These are phyloP conservation scores for Mirza zaza DNA, from an alignment of 2,113 vertebrate species.

Conservation along the genomic window DNA sequence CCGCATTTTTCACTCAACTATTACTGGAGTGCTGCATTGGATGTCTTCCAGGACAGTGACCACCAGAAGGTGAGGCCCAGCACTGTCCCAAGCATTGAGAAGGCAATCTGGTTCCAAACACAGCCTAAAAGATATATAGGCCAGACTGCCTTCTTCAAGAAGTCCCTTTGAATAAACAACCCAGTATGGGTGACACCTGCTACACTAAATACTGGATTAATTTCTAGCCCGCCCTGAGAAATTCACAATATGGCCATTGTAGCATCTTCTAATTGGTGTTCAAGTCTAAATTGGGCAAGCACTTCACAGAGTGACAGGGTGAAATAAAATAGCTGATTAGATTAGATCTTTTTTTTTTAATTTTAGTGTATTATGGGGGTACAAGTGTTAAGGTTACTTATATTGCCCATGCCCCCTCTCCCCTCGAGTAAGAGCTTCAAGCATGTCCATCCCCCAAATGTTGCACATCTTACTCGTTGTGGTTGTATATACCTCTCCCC, in stretches of 20 bases:
- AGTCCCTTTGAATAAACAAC: background rate
- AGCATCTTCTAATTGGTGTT: background rate
- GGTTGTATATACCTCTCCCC: no score
- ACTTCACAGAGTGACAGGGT: background rate
- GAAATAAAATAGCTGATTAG: background rate
- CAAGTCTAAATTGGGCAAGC: background rate
- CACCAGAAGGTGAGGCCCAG: background rate
- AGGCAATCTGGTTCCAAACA: background rate
- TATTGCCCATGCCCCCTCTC: no score
- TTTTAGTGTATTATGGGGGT: no score
- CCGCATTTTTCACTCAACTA: background rate
- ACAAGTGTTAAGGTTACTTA: no score
- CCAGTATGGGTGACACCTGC: background rate
- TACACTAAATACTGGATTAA: background rate
- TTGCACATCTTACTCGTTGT: no score
- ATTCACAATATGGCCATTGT: background rate
- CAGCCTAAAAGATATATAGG: background rate
- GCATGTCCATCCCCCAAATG: no score
- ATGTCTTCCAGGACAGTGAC: background rate
- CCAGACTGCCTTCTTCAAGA: background rate
- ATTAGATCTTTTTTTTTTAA: background rate
- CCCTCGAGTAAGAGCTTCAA: no score
- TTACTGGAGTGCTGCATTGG: background rate
- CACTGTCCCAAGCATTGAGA: background rate
- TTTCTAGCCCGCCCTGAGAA: background rate